Conservation (phyloP, 2,888 invertebrate genomes). For the Eupithecia exiguata region DNA sequence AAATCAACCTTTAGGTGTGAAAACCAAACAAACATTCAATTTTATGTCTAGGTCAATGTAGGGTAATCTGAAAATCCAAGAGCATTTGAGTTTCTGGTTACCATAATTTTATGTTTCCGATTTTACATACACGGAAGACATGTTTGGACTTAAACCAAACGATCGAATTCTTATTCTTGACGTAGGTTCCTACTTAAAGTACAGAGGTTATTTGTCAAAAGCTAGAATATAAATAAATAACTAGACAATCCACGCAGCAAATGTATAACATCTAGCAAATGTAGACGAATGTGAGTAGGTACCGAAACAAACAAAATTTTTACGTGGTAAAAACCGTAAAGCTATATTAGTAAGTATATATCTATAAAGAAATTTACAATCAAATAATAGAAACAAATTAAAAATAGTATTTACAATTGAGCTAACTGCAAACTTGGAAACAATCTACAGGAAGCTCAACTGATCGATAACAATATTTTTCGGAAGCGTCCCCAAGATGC, state of each 20-base stretch:
- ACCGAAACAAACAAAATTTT: not conserved
- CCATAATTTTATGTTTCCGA: not conserved
- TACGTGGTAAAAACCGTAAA: not conserved
- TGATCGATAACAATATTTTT: too few relatives aligned
- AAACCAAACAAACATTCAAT: conserved; percentile 46
- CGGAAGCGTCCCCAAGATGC: too few relatives aligned
- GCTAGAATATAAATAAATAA: not conserved
- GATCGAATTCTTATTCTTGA: not conserved
- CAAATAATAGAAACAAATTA: too few relatives aligned
- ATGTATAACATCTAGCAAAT: not conserved
- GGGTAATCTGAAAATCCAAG: not conserved
- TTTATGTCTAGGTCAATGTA: conserved; percentile 48
- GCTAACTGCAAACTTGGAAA: too few relatives aligned
- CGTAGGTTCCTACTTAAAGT: not conserved
- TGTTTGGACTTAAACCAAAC: not conserved
- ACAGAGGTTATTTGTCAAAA: not conserved
- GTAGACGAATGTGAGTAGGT: not conserved
- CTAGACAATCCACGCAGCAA: not conserved
- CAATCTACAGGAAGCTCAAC: too few relatives aligned
- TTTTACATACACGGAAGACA: not conserved
- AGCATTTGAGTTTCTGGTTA: not conserved
- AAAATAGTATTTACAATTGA: too few relatives aligned
- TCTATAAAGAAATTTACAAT: too few relatives aligned
- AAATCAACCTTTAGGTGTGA: conserved; percentile 38
- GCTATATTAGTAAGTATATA: too few relatives aligned